Conservation (phyloP, 2,113 vertebrate genomes). For the Ictalurus punctatus region DNA sequence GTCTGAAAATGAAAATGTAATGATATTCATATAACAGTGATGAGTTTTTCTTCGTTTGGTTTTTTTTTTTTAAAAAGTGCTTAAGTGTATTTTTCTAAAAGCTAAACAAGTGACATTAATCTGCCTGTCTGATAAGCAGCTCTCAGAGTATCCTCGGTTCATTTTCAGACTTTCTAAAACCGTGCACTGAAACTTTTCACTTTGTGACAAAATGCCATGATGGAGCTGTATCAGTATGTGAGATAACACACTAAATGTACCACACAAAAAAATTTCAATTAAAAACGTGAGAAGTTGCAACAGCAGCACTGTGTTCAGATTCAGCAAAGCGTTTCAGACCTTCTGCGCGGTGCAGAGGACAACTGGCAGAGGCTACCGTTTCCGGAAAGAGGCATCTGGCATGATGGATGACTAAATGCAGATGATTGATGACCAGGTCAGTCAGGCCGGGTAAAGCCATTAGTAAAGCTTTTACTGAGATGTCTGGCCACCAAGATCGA, state of each 20-base stretch:
- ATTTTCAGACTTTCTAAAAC: not conserved
- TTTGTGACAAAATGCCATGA: not conserved
- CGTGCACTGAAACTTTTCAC: not conserved
- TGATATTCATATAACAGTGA: not conserved
- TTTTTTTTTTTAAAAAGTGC: no score
- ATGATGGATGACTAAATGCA: slow-evolving; percentile 56
- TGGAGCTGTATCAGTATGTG: not conserved
- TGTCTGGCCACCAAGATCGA: slow-evolving; percentile 50
- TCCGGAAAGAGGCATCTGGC: slow-evolving; percentile 30
- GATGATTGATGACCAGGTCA: slow-evolving; percentile 52
- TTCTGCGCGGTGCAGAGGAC: not conserved
- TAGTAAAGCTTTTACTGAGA: slow-evolving; percentile 55
- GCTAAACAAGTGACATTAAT: slow-evolving; percentile 22
- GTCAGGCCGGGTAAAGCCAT: slow-evolving; percentile 44
- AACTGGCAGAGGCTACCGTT: not conserved
- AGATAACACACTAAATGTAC: slow-evolving; percentile 14
- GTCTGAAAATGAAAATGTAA: not conserved
- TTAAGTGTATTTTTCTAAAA: slow-evolving; percentile 1
- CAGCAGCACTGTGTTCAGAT: not conserved
- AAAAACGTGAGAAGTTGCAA: not conserved
- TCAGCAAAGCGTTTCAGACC: slow-evolving; percentile 6
- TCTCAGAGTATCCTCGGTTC: slow-evolving; percentile 2
- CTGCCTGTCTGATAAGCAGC: slow-evolving; percentile 25
- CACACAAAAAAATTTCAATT: no score
- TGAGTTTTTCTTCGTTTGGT: no score